Percentiles rank a stretch among this genome's conserved stretches.
Conservation (phyloP, 2,888 invertebrate genomes). For the Trichopria drosophilae region DNA sequence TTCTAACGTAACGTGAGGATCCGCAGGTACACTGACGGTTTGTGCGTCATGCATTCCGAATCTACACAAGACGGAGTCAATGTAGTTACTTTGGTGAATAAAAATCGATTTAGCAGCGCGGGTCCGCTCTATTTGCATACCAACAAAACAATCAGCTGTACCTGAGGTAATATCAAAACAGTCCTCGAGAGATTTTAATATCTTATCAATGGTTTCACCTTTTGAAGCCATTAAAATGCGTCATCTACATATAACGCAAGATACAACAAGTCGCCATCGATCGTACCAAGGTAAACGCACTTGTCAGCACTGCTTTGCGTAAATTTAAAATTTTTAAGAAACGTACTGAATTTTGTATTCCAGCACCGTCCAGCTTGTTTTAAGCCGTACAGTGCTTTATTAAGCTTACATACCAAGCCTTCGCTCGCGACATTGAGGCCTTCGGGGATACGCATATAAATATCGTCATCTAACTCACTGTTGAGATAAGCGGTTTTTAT, state of each 20-base stretch:
- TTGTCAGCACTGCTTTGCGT: constrained; percentile 8
- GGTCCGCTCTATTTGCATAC: constrained; percentile 17
- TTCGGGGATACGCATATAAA: constrained; percentile 13
- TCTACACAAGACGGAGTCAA: too few relatives aligned
- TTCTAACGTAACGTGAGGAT: constrained; percentile 3
- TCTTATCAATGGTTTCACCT: constrained; percentile 4
- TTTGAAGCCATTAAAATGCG: constrained; percentile 9
- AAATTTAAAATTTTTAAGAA: constrained; percentile 8
- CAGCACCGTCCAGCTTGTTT: constrained; percentile 19
- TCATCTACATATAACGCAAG: constrained; percentile 7
- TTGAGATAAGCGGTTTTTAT: constrained; percentile 19
- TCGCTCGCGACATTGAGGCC: constrained; percentile 1
- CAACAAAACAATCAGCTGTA: constrained; percentile 11
- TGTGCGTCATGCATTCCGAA: constrained; percentile 24
- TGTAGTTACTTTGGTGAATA: constrained; percentile 22
- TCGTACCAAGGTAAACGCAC: background rate
- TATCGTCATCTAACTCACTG: constrained; percentile 14
- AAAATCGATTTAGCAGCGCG: too few relatives aligned
- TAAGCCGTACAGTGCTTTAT: constrained; percentile 9
- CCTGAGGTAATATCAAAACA: constrained; percentile 11
- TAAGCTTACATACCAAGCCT: constrained; percentile 2
- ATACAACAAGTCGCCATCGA: background rate
- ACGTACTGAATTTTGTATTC: constrained; percentile 7
- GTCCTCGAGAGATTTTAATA: background rate
- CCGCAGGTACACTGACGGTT: constrained; percentile 17